A percentile compares a stretch with the other conserved stretches of the same genome.
Evolutionary conservation across 2,888 invertebrate genomes (phyloP).

Genomic region (Mycalesis mineus): DNA sequence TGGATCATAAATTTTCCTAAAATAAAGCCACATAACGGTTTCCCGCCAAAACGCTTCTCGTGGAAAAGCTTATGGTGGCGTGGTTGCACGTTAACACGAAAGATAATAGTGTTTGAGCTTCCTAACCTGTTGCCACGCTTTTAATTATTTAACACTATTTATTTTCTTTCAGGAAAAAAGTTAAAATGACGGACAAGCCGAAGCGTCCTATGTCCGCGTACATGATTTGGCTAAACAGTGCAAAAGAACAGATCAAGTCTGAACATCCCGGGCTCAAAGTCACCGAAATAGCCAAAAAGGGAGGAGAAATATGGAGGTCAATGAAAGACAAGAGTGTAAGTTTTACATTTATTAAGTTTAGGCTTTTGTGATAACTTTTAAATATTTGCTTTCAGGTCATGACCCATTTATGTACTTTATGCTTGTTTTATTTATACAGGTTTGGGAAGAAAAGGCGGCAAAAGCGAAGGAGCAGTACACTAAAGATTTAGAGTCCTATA

Average conservation of each 20-base stretch:
- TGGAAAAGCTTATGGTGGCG: conserved; percentile 49
- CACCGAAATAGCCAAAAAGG: conserved; percentile 95
- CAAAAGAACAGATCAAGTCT: conserved; percentile 90
- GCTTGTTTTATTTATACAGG: conserved; percentile 66
- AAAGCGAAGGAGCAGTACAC: conserved; percentile 94
- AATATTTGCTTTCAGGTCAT: conserved; percentile 11
- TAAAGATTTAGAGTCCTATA: conserved; percentile 92
- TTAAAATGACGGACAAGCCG: conserved; percentile 92
- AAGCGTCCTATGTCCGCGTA: conserved; percentile 96
- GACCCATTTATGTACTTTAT: conserved; percentile 14
- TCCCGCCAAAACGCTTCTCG: conserved; percentile 77
- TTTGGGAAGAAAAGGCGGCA: conserved; percentile 94
- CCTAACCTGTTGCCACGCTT: conserved; percentile 56
- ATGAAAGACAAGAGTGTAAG: conserved; percentile 91
- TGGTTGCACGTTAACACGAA: conserved; percentile 45
- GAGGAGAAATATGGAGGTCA: conserved; percentile 96
- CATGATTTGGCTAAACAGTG: conserved; percentile 96
- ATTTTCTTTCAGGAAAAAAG: conserved; percentile 68
- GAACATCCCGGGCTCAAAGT: conserved; percentile 94
- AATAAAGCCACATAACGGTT: conserved; percentile 48
- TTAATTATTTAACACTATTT: conserved; percentile 35
- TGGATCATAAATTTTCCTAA: conserved; percentile 19
- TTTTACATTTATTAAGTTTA: conserved; percentile 30
- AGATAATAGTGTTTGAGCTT: conserved; percentile 20
- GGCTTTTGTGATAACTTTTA: conserved; percentile 11